Evolutionary conservation across 2,113 vertebrate genomes (phyloP), one percentile per base, ranked within the genome.

Genomic region (Neogobius melanostomus): DNA sequence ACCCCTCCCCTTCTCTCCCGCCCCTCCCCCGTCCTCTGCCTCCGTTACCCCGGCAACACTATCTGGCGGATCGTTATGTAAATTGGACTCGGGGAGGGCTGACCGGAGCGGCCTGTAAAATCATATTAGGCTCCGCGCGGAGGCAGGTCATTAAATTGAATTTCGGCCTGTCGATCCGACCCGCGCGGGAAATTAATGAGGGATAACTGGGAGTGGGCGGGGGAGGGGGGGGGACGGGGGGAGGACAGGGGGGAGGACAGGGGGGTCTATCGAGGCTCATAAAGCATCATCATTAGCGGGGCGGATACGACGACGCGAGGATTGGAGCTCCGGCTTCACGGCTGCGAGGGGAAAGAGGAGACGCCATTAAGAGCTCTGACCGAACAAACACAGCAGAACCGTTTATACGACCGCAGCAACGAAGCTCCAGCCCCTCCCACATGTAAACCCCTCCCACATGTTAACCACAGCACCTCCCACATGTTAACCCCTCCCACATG

Each of bases 11-110:
- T 74, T 66, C 71, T 74, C 77, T 70, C 76, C 79, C 77, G 45
- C 79, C 79, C 61, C 61, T 56, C 64, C 68, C 76, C 46, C 73
- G 28, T 69, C 77, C 73, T 93, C 91, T 82, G 70, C 65, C 76
- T 47, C 52, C 85, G 94, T 95, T 96, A 92, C 95, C 92, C 94
- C 90, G 92, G 94, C 91, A 95, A 96, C 93, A 79, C 82, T 93
- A 95, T 95, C 94, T 90, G 90, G 88, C 76, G 85, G 91, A 93
- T 94, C 92, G 92, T 93, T 94, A 95, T 95, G 94, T 91, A 95
- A 95, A 95, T 94, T 92, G 90, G 82, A 85, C 86, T 85, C 28
- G 53, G 77, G 84, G 57, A 87, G 91, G 91, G 79, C 91, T 92
- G 93, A 92, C 94, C 93, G 92, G 92, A 89, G 91, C 92, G 91